Evolutionary conservation across 2,113 vertebrate genomes (phyloP), one percentile per base, ranked within the genome.

Genomic region (Chaetodon trifascialis): DNA sequence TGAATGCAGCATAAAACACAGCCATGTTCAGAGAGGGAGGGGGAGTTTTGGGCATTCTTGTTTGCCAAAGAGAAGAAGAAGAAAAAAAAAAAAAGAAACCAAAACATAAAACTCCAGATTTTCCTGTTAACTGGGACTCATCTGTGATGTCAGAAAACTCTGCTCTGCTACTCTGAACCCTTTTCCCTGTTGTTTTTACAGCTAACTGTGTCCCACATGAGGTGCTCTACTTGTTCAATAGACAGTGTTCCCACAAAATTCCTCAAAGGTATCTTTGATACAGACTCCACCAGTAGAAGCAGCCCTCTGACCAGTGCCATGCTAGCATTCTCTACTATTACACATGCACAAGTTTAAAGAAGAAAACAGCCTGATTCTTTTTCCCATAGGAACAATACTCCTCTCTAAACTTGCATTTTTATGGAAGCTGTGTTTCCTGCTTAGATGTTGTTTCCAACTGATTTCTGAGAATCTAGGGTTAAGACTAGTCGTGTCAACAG

Each of bases 181-280:
- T 10, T 65, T 71, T 46, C 36, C 54, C 44, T 34, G 69, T 73
- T 69, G 80, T 23, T 80, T 71, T 80, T 75, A 76, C 73, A 65
- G 34, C 21, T 77, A 73, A 73, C 72, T 73, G 73, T 40, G 38
- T 77, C 83, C 55, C 70, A 64, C 15, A 83, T 66, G 54, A 76
- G 64, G 0, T 60, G 70, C 58, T 78, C 75, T 23, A 74, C 69
- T 73, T 67, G 66, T 85, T 81, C 83, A 71, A 23, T 7, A 38
- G 49, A 44, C 7, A 44, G 19, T 73, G 15, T 67, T 82, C 49
- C 40, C 30, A 34, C 34, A 69, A 38, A 60, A 51, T 56, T 63
- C 59, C 47, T 81, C 51, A 65, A 85, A 80, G 65, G 74, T 23
- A 52, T 36, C 54, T 82, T 30, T 78, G 55, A 78, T 56, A 72